Evolutionary conservation across 2,888 invertebrate species (phyloP).

Genomic region (Idaea straminata): DNA sequence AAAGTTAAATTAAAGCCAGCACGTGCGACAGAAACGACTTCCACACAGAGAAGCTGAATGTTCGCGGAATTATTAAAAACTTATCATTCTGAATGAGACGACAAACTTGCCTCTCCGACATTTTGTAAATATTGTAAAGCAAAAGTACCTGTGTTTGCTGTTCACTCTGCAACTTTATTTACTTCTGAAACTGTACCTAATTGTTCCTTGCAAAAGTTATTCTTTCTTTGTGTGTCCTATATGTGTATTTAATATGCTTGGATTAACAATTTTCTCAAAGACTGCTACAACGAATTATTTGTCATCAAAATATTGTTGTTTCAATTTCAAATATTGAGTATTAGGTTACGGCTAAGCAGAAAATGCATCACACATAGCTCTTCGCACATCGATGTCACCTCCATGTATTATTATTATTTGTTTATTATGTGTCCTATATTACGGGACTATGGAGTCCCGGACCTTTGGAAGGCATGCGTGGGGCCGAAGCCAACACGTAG

Average conservation of each 20-base stretch:
- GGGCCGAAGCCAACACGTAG: too few relatives aligned
- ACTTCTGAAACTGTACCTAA: neutral
- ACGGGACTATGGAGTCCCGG: too few relatives aligned
- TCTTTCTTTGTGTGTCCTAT: neutral
- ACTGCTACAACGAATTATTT: too few relatives aligned
- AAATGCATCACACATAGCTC: too few relatives aligned
- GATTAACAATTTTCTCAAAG: too few relatives aligned
- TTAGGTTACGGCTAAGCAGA: too few relatives aligned
- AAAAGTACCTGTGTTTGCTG: neutral
- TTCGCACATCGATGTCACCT: too few relatives aligned
- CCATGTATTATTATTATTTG: too few relatives aligned
- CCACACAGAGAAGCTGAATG: constrained; percentile 9
- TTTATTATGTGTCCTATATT: too few relatives aligned
- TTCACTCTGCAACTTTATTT: neutral
- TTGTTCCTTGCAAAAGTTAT: neutral
- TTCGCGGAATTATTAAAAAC: constrained; percentile 25
- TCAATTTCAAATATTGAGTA: too few relatives aligned
- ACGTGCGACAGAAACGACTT: constrained; percentile 11
- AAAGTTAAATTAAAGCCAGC: constrained; percentile 4
- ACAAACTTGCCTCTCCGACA: neutral
- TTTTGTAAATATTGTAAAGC: neutral
- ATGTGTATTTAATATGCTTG: neutral
- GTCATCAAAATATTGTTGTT: too few relatives aligned
- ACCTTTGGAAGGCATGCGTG: too few relatives aligned
- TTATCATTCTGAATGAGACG: constrained; percentile 12